Evolutionary conservation across 2,797 vertebrate genomes (phyloP), one percentile per base, ranked within the genome.

Genomic region (Sus cebifrons): DNA sequence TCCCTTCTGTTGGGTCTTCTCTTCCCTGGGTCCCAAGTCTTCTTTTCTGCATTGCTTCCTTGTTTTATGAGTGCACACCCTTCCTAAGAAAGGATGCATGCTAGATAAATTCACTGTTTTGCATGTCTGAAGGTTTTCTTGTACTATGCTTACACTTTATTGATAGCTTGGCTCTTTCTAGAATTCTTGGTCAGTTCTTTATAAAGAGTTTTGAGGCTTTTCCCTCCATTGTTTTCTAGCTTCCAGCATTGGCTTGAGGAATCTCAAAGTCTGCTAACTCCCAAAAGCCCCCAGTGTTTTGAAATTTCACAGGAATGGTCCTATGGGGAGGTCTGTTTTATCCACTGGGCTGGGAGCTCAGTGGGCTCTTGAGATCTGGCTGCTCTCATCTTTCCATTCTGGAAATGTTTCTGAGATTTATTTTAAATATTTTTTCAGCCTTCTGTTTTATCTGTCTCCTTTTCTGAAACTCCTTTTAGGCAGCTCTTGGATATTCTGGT

Each of bases 371-470:
- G 77, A 10, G 4, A 67, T 44, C 92, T 77, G 73, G 21, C 18
- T 21, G 4, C 16, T 60, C 56, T 77, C 29, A 14, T 74, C 36
- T 92, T 86, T 86, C 64, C n/a, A 12, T 73, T 88, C 40, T 94
- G 71, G 56, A 86, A 95, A 44, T 2, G 52, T 86, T 90, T 84
- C 36, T 85, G 40, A 52, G 83, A 85, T 54, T 86, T 78, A 40
- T 73, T 73, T 85, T 95, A 83, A 78, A 84, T 60, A 89, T 4
- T 83, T 95, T 95, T 78, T 91, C 7, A 79, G 52, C 62, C 25
- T 32, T 95, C n/a, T 23, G 49, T 89, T 91, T 79, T 62, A 11
- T 56, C 56, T 94, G 27, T 67, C 49, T 78, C 40, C 68, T 13
- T 64, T 91, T 85, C 62, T 92, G 67, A 77, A 73, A 62, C 11